These are phyloP conservation scores for Bombus cullumanus DNA, from an alignment of 1,140 invertebrate genomes.

Conservation along the genomic window DNA sequence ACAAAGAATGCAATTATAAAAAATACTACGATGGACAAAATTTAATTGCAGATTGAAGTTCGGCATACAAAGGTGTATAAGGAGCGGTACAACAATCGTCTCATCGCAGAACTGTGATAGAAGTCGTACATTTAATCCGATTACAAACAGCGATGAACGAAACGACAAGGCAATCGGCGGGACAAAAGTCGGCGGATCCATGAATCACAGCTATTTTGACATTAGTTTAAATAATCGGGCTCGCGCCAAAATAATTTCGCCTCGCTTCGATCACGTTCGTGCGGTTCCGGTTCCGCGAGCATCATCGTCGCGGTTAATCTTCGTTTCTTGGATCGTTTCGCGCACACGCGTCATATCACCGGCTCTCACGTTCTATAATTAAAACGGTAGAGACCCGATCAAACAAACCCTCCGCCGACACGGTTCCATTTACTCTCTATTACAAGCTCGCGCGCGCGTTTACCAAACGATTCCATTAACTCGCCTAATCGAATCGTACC, in stretches of 20 bases:
- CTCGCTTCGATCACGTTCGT: background rate
- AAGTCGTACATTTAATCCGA: too few relatives aligned
- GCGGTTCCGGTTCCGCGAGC: slow-evolving; percentile 38
- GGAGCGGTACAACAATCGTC: too few relatives aligned
- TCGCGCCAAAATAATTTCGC: slow-evolving; percentile 35
- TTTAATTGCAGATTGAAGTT: too few relatives aligned
- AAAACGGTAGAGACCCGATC: slow-evolving; percentile 25
- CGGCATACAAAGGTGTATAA: too few relatives aligned
- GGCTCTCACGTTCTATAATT: slow-evolving; percentile 40
- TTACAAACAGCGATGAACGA: background rate
- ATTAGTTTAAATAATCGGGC: slow-evolving; percentile 29
- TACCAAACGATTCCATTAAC: slow-evolving; percentile 1
- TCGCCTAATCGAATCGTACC: slow-evolving; percentile 22
- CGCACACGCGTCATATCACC: slow-evolving; percentile 30
- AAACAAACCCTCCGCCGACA: slow-evolving; percentile 22
- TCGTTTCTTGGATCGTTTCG: slow-evolving; percentile 19
- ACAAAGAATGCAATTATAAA: background rate
- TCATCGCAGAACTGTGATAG: too few relatives aligned
- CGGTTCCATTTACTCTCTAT: background rate
- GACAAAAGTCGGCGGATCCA: slow-evolving; percentile 14
- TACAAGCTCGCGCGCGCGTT: background rate
- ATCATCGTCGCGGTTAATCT: slow-evolving; percentile 22
- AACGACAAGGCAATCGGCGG: background rate
- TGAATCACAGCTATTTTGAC: slow-evolving; percentile 26
- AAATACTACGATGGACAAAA: background rate